Evolutionary conservation across 2,888 invertebrate genomes (phyloP).

Genomic region (Xylocampa areola): DNA sequence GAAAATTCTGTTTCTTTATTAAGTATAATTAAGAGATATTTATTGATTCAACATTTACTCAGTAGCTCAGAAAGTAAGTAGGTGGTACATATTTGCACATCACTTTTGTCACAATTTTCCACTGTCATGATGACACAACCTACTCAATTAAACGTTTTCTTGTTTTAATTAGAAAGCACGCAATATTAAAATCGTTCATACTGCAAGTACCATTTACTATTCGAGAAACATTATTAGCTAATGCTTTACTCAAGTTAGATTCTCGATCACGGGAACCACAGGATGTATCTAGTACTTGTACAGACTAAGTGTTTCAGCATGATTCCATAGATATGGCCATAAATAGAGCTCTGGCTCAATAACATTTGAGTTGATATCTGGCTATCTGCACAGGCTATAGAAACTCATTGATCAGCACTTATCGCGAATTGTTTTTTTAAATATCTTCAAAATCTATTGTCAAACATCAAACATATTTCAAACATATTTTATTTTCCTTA

Average conservation of each 20-base stretch:
- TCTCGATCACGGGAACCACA: conserved; percentile 8
- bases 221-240: conserved; percentile 30
- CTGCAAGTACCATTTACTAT: conserved; percentile 31
- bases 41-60: conserved; percentile 32
- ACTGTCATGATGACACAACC: conserved; percentile 33
- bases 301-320: conserved; percentile 24
- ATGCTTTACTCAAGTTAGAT: conserved; percentile 2
- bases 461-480: conserved; percentile 36
- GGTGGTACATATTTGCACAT: conserved; percentile 31
- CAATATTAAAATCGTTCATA: conserved; percentile 22
- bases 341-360: conserved; percentile 17
- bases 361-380: not conserved
- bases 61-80: conserved; percentile 19
- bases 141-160: conserved; percentile 29
- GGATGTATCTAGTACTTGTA: conserved; percentile 15
- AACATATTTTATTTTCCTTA: conserved; percentile 7
- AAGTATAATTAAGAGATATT: conserved; percentile 7
- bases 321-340: conserved; percentile 38
- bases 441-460: too few relatives aligned
- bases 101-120: conserved; percentile 49
- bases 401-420: not conserved
- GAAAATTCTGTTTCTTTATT: too few relatives aligned
- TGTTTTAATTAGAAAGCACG: conserved; percentile 29
- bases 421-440: too few relatives aligned
- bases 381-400: not conserved